Base-by-base conservation (phyloP, 2,888 invertebrate genomes). In the Julus scanicus region DNA sequence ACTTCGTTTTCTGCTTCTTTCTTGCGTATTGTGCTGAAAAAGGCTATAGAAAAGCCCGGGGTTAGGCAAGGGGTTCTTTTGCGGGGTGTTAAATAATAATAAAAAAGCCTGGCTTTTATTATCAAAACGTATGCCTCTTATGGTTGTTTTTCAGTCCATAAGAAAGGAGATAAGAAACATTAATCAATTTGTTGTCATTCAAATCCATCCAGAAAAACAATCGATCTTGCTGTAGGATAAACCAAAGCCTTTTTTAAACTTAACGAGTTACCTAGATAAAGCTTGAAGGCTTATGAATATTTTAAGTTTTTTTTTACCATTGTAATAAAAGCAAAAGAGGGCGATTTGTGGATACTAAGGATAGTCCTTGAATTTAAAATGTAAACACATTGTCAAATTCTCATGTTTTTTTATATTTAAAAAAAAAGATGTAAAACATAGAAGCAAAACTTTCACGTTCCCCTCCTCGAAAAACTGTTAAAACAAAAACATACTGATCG, bases 171-270 rank as follows among this genome's bases (percentile, higher is more conserved):
- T 80, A 80, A 37, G 80, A 80, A 80, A 80, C 80, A 37, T 80
- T 80, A 80, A 80, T 80, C 80, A 80, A 80, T 80, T 80, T 80
- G 37, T 80, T 80, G 80, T 80, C 80, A 80, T 80, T 80, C 37
- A 80, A 80, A 80, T 29, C 37, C 29, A 80, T 80, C 80, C 80
- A 29, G 37, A 6, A 11, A 80, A 80, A 80, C 80, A 80, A 80
- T 80, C 80, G 80, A 80, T 80, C 37, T 63, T 80, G 44, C 44
- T 8, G 20, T 20, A 71, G 63, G 63, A 71, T 20, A 71, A 17
- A 71, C 63, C n/a, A 71, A 71, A 29, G 53, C 9, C 15, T 44
- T 44, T 44, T 44, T 5, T 8, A 44, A 44, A 5, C 44, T 44
- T 44, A 44, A 44, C 1, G 29, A 29, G 29, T 29, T 29, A 29